These are phyloP conservation scores for Gymnogyps californianus DNA, from an alignment of 2,113 vertebrate genomes.

Conservation along the genomic window DNA sequence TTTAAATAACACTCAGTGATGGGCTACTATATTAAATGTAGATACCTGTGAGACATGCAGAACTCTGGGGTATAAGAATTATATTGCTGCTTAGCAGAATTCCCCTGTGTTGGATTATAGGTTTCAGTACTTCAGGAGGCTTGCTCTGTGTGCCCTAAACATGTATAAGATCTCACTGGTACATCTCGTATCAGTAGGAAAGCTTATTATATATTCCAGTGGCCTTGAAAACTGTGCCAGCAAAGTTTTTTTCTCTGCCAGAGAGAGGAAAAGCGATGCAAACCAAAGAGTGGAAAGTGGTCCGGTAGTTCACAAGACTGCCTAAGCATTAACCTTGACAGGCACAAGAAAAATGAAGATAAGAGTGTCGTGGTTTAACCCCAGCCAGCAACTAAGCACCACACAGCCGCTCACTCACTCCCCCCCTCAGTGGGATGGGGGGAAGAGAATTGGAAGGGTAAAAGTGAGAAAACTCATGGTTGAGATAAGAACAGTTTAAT, in stretches of 20 bases:
- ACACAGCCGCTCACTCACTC: too few species aligned
- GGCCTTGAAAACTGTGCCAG: background rate
- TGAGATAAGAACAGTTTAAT: too few species aligned
- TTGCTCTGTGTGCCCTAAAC: background rate
- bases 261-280: background rate
- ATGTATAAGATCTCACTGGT: background rate
- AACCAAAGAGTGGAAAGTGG: background rate
- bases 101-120: background rate
- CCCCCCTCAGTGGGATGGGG: too few species aligned
- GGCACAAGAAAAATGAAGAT: background rate
- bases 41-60: background rate
- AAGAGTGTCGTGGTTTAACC: too few species aligned
- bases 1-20: slow-evolving; percentile 9
- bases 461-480: too few species aligned
- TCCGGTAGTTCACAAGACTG: background rate
- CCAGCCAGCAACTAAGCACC: too few species aligned
- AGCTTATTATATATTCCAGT: background rate
- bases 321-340: background rate
- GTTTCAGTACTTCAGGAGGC: background rate
- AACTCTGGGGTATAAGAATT: background rate
- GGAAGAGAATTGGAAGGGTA: too few species aligned
- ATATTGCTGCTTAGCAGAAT: background rate
- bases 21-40: background rate
- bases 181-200: background rate
- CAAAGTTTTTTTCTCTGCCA: background rate